Base-by-base conservation (phyloP, 37 sponge, comb jelly and placozoan genomes). In the Crambe crambe region DNA sequence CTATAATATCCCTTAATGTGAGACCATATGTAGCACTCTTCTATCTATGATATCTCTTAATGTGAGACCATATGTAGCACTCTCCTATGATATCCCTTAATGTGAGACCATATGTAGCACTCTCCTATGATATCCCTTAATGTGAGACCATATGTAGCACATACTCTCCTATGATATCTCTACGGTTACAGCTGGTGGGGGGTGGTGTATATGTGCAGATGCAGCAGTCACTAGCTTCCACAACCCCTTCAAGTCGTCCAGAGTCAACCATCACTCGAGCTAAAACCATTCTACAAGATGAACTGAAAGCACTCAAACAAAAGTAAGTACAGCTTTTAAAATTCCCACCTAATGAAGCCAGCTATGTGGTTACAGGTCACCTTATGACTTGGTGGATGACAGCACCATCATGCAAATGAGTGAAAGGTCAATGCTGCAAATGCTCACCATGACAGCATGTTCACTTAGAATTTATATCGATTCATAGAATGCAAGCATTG, bases 381-480 rank as follows among this genome's bases (percentile, higher is more conserved):
- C 75, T 5, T 30, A 74, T 43, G 86, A 85, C 8, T 51, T 80
- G 56, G 66, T 42, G 47, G 75, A 86, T 58, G 58, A 61, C 30
- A 86, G 87, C 68, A 76, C n/a, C n/a, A n/a, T 75, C 29, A 39
- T 51, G 29, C 31, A 75, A 15, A 80, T 86, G 87, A 68, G 77
- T 30, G 21, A 71, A 20, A 68, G 72, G 85, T 82, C 12, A 66
- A 40, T 27, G 2, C 39, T 68, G 69, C 20, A 36, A 36, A 6
- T 32, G 30, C 20, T 29, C 38, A 17, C 30, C 37, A 68, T 68
- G 39, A 18, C 63, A 20, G 6, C 29, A 29, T 5, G 15, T 23
- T n/a, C n/a, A n/a, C n/a, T n/a, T n/a, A n/a, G n/a, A n/a, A n/a
- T n/a, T n/a, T n/a, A 8, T 61, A 8, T 18, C 29, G 27, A 21